Evolutionary conservation across 2,113 vertebrate species (phyloP).

Genomic region (Caracal caracal): DNA sequence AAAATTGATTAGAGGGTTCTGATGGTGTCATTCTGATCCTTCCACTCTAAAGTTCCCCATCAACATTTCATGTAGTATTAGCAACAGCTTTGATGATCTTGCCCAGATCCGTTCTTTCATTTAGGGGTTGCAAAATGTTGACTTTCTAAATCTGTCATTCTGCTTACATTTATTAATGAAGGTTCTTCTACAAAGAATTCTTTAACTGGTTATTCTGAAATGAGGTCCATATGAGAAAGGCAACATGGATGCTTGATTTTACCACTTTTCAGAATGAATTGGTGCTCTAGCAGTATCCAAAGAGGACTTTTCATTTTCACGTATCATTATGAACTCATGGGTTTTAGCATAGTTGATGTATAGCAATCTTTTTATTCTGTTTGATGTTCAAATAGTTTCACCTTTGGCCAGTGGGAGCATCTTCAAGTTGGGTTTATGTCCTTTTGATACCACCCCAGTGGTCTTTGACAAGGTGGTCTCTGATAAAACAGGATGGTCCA

Average conservation of each 20-base stretch:
- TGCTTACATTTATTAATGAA: not conserved
- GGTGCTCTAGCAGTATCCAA: not conserved
- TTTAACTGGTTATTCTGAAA: not conserved
- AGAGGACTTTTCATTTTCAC: not conserved
- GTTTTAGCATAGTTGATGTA: not conserved
- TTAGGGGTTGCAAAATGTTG: not conserved
- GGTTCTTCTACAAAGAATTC: not conserved
- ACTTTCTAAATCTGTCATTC: not conserved
- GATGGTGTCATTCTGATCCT: not conserved
- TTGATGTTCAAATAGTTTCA: not conserved
- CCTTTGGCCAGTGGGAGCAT: not conserved
- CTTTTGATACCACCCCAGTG: not conserved
- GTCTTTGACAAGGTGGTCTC: not conserved
- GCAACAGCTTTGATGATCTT: not conserved
- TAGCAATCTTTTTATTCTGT: not conserved
- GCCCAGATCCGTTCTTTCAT: not conserved
- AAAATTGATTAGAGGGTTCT: not conserved
- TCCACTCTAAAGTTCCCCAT: not conserved
- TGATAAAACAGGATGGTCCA: not conserved
- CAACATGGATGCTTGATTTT: not conserved
- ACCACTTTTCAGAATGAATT: not conserved
- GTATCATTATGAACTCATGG: not conserved
- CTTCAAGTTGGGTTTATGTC: not conserved
- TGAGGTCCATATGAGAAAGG: not conserved
- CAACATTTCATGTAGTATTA: not conserved